phyloP scores from a whole-genome alignment of 2,797 vertebrate species.

The Falco naumanni region DNA sequence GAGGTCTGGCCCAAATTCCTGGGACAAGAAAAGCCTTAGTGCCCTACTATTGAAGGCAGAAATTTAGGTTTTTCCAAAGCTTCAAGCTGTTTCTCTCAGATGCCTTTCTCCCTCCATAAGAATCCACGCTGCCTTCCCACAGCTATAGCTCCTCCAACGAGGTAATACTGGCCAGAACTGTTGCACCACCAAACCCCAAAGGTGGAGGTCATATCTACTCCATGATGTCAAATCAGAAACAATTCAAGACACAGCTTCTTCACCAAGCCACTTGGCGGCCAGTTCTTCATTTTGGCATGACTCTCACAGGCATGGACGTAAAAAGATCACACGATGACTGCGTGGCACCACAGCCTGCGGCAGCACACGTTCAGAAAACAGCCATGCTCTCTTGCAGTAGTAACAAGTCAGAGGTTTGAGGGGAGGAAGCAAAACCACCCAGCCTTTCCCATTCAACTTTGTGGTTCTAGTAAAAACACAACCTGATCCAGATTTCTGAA shows the following conservation, averaged over 20 bases:
- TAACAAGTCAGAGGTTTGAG: neutral
- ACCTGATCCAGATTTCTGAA: neutral
- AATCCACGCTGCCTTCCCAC: neutral
- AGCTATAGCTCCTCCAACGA: neutral
- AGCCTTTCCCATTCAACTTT: neutral
- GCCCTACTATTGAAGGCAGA: neutral
- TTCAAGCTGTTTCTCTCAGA: neutral
- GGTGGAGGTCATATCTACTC: neutral
- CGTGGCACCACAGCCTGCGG: neutral
- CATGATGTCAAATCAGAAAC: neutral
- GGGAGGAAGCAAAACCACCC: neutral
- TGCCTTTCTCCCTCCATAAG: neutral
- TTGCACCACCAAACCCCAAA: neutral
- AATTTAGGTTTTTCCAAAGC: neutral
- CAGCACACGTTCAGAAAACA: neutral
- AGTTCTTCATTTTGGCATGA: neutral
- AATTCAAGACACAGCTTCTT: neutral
- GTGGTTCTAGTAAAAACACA: neutral
- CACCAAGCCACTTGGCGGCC: neutral
- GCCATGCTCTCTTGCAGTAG: fast-evolving
- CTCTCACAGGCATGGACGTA: neutral
- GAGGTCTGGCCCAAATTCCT: neutral
- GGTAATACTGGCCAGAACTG: neutral
- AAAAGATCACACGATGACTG: neutral
- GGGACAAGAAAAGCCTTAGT: neutral